Base-by-base conservation (phyloP, 1,140 invertebrate genomes). In the Tribolium castaneum region DNA sequence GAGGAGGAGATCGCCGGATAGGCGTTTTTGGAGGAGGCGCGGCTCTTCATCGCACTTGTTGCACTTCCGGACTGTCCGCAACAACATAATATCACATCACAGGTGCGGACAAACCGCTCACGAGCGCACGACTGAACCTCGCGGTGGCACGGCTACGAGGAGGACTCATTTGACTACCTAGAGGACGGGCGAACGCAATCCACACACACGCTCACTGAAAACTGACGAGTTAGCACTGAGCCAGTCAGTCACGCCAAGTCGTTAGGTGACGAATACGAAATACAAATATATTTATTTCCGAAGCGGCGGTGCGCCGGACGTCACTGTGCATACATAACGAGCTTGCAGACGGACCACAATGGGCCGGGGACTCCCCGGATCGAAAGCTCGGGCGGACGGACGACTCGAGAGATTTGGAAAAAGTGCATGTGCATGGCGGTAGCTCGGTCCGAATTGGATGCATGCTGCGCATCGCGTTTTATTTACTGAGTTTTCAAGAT, bases 1-100 rank as follows among this genome's bases (percentile, higher is more conserved):
- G 92, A 91, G 84, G 92, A 91, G 87, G 91, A 93, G 88, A 94
- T 94, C 78, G 93, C 90, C 82, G 93, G 93, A 89, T 94, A 94
- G 84, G 88, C 89, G 83, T 85, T 85, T 66, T 80, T 79, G 76
- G 80, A 62, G 49, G 77, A 52, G 45, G 72, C 54, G 14, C 77
- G 77, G 22, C 72, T 78, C 72, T 75, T 78, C 77, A 78, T 78
- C 14, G 49, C 72, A 75, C 72, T 75, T 75, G 72, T 75, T 75
- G 72, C 72, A 59, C 51, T 59, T 59, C 50, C 52, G 51, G 30
- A 30, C 22, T 22, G 52, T 54, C 12, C 14, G 22, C 70, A 72
- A 59, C 49, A 30, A 56, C 51, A 75, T 35, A 25, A 74, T 22
- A 22, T 22, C 49, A 30, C 25, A 13, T 3, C 75, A 77, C 70